Base-by-base conservation (phyloP, 2,797 vertebrate genomes). In the Apodemus agrarius region DNA sequence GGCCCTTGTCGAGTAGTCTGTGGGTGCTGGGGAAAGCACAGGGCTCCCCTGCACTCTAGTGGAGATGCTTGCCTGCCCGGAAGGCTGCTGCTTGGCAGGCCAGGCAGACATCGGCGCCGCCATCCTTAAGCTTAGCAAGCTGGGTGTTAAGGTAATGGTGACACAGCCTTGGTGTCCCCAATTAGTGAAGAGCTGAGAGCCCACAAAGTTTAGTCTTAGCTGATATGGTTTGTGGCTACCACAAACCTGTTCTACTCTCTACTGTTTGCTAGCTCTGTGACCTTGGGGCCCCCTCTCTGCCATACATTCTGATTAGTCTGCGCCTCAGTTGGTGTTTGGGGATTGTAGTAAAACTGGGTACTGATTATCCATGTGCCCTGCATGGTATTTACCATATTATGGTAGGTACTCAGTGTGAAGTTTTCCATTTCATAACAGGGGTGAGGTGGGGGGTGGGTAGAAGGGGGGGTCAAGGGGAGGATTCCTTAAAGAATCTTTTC, bases 401-500 rank as follows among this genome's bases (percentile, higher is more conserved):
- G 46, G 11, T 31, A 43, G 81, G 74, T 86, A 78, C 46, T 88
- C 29, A 31, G 63, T 12, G 46, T 6, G 49, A 34, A 31, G 52
- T 37, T 84, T 4, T n/a, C 34, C 49, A 34, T 93, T 59, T 59
- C 43, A 26, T 72, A 29, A 40, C 11, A 4, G 29, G 67, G 21
- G 59, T 6, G 54, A 5, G 22, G 24, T 2, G 63, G 29, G 63
- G 46, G 84, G 92, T 54, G 26, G n/a, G n/a, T n/a, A n/a, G n/a
- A n/a, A n/a, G n/a, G 52, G 3, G 12, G 12, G 57, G 57, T 59
- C 3, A 17, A 3, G 59, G 57, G 1, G 2, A 1, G 40, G 65
- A 34, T 72, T 86, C 40, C 61, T 90, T 93, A 87, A 86, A 54
- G 54, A 94, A 52, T 80, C 46, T 21, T 90, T 74, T 37, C 34